Percentiles rank a stretch among this genome's conserved stretches.
Evolutionary conservation across 1,140 invertebrate species (phyloP).

Genomic region (Nymphalis io): DNA sequence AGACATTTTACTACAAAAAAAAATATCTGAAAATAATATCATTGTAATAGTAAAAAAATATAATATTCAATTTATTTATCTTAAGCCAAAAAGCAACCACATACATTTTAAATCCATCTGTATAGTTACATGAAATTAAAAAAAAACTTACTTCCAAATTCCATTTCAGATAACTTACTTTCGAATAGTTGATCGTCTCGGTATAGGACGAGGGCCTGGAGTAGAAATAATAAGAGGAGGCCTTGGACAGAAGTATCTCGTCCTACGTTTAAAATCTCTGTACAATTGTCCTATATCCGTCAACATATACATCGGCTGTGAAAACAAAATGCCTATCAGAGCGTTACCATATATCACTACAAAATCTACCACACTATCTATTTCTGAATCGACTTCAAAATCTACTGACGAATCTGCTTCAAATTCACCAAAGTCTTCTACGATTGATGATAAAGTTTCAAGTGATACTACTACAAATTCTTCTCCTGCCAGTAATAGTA

Average conservation of each 20-base stretch:
- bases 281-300: slow-evolving; percentile 61
- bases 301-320: slow-evolving; percentile 62
- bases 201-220: slow-evolving; percentile 51
- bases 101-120: too few species aligned
- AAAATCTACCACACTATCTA: background rate
- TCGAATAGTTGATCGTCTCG: slow-evolving; percentile 58
- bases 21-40: too few species aligned
- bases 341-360: background rate
- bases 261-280: slow-evolving; percentile 45
- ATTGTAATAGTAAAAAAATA: too few species aligned
- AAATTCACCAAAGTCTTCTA: background rate
- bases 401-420: slow-evolving; percentile 12
- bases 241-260: slow-evolving; percentile 50
- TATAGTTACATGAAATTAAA: background rate
- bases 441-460: background rate
- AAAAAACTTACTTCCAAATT: background rate
- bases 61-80: too few species aligned
- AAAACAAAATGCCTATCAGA: slow-evolving; percentile 24
- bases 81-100: too few species aligned
- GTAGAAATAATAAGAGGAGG: slow-evolving; percentile 60
- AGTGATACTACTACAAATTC: too few species aligned
- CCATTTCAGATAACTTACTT: slow-evolving; percentile 65
- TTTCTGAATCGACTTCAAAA: slow-evolving; percentile 21
- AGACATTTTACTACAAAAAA: too few species aligned
- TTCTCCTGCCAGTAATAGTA: too few species aligned